Base-by-base conservation (phyloP, 2,113 vertebrate species). In the Patagioenas fasciata region DNA sequence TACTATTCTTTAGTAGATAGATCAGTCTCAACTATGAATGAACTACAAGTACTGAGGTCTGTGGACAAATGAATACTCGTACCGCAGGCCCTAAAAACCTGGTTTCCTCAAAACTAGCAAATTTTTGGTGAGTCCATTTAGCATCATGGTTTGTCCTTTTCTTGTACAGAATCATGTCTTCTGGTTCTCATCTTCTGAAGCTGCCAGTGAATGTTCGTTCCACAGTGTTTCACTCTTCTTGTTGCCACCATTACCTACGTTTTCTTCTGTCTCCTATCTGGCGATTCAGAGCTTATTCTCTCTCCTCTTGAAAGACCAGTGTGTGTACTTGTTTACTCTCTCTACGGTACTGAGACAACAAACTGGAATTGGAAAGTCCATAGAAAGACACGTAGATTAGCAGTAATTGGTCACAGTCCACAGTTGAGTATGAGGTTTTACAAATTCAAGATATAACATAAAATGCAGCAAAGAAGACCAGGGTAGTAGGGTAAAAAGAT, bases 261-360 rank as follows among this genome's bases (percentile, higher is more conserved):
- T 50, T n/a, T 53, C 62, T 58, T 31, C 12, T 25, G 21, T 38
- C 25, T 83, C 6, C 19, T 44, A 0, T 60, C 16, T 75, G 13
- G 9, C 60, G 18, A 65, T 56, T 56, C 38, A 70, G 47, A 80
- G 10, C 26, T 83, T 80, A 6, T 74, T 65, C 31, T 58, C 24
- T 26, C 21, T 64, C 13, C 44, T 74, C 23, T 53, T 42, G 16
- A 44, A 74, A 74, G 38, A 31, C 17, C 31, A 40, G 11, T 19
- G 9, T 54, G 20, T n/a, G 5, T 56, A 19, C 7, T 21, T 13
- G 26, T 78, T 57, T 64, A 24, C 13, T 64, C 16, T n/a, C 28
- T 60, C 17, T 14, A 1, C 0, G 0, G 4, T 44, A 51, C 51
- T 73, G 34, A 24, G 60, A 19, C 36, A 60, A 47, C 13, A 47